A percentile compares a stretch with the other conserved stretches of the same genome.
phyloP scores from a whole-genome alignment of 2,797 vertebrate genomes.

The Pipistrellus kuhlii region DNA sequence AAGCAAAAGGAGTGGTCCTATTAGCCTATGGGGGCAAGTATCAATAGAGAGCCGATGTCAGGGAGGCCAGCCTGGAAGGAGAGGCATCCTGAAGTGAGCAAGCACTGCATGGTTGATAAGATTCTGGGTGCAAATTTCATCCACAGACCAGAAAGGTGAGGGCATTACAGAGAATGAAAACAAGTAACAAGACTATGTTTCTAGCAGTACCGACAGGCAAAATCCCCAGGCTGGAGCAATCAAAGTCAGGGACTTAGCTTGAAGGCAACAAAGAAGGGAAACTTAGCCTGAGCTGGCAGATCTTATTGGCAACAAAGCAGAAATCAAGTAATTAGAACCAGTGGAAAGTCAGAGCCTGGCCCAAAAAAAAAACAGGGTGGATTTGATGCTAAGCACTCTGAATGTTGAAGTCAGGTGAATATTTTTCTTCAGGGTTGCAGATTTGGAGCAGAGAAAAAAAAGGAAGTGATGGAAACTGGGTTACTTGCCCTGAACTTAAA shows the following conservation, averaged over 20 bases:
- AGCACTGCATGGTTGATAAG: rapidly evolving
- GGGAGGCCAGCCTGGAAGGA: not conserved
- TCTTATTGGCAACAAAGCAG: not conserved
- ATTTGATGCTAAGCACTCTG: not conserved
- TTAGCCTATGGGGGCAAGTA: rapidly evolving
- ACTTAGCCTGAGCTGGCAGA: not conserved
- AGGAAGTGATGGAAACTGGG: not conserved
- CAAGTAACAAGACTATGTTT: not conserved
- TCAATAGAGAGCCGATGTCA: not conserved
- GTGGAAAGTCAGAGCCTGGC: not conserved
- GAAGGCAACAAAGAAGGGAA: not conserved
- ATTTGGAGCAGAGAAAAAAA: not conserved
- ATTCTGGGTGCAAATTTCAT: not conserved
- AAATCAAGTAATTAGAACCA: not conserved
- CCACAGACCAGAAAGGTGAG: not conserved
- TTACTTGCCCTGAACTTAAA: not conserved
- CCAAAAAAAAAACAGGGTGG: not conserved
- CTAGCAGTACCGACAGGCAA: rapidly evolving
- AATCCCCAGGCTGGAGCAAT: not conserved
- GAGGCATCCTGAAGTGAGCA: too few relatives aligned
- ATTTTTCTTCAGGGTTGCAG: not conserved
- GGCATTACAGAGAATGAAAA: not conserved
- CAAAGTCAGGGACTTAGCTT: not conserved
- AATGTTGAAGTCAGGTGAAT: not conserved
- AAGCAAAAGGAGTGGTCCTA: not conserved